These are phyloP conservation scores for Hydractinia symbiolongicarpus DNA, from an alignment of 30 jellyfish, hydroid and myxozoan genomes.

Conservation along the genomic window DNA sequence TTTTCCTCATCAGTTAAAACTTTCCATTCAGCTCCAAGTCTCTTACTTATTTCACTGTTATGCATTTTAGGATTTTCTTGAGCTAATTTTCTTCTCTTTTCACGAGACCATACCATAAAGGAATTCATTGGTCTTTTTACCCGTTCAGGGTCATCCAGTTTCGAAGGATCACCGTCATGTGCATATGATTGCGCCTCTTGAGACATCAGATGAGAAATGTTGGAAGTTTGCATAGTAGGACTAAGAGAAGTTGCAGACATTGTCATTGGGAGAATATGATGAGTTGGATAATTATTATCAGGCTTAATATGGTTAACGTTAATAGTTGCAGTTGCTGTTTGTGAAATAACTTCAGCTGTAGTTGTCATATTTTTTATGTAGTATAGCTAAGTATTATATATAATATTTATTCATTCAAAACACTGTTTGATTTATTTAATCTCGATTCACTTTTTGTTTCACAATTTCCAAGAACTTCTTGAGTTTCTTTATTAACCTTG, in stretches of 20 bases:
- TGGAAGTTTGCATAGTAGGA: constrained; percentile 17
- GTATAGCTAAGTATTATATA: neutral
- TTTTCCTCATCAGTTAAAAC: constrained; percentile 79
- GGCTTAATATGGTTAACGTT: constrained; percentile 28
- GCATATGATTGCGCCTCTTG: constrained; percentile 15
- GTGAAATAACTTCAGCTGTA: constrained; percentile 23
- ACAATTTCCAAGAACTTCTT: constrained; percentile 49
- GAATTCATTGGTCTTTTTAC: constrained; percentile 98
- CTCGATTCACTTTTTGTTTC: neutral
- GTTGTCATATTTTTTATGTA: constrained; percentile 27
- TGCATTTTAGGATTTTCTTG: constrained; percentile 97
- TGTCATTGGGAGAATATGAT: neutral
- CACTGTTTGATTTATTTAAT: constrained; percentile 26
- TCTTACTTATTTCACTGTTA: constrained; percentile 91
- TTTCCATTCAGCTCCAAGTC: constrained; percentile 94
- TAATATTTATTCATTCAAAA: neutral
- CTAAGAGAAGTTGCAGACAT: constrained; percentile 9
- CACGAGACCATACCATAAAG: constrained; percentile 98
- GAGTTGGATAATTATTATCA: neutral
- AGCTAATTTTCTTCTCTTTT: constrained; percentile 79
- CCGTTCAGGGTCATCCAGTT: constrained; percentile 35
- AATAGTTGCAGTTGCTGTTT: constrained; percentile 26
- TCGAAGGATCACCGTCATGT: constrained; percentile 17
- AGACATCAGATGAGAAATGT: neutral
- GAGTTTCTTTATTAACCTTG: constrained; percentile 16